These are phyloP conservation scores for Caerostris darwini DNA, from an alignment of 1,140 invertebrate species.

Conservation along the genomic window DNA sequence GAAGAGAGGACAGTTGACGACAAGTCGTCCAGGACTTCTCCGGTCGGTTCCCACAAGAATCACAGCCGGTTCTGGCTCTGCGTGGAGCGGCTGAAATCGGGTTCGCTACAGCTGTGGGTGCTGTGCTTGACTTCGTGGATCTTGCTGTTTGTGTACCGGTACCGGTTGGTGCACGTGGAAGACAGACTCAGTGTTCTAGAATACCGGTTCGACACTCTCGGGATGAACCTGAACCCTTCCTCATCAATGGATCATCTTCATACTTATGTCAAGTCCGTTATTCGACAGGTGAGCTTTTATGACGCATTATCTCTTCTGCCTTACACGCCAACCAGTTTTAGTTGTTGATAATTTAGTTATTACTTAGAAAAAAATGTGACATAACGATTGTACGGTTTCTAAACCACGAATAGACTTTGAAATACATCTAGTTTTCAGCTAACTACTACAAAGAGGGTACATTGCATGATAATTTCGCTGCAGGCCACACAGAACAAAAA, in stretches of 20 bases:
- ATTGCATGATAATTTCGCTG: too few species aligned
- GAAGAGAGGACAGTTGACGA: constrained; percentile 28
- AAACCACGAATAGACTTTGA: too few species aligned
- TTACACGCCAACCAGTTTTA: background rate
- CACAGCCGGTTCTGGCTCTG: background rate
- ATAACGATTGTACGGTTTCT: too few species aligned
- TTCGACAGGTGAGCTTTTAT: constrained; percentile 31
- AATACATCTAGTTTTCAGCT: too few species aligned
- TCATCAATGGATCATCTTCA: constrained; percentile 24
- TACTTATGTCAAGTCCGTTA: constrained; percentile 38
- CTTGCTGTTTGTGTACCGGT: constrained; percentile 19
- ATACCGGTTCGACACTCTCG: constrained; percentile 5
- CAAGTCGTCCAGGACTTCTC: constrained; percentile 1
- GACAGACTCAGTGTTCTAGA: constrained; percentile 43
- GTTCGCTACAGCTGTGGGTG: constrained; percentile 49
- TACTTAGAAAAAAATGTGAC: too few species aligned
- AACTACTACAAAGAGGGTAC: too few species aligned
- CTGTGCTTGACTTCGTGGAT: constrained; percentile 58
- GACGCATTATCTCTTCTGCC: too few species aligned
- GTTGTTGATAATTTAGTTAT: too few species aligned
- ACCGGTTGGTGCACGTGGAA: constrained; percentile 50
- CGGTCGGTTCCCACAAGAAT: background rate
- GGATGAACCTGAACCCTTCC: background rate
- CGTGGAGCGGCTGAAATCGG: constrained; percentile 5
- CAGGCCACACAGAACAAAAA: too few species aligned